phyloP scores from a whole-genome alignment of 2,113 vertebrate species.

The Hipposideros armiger region DNA sequence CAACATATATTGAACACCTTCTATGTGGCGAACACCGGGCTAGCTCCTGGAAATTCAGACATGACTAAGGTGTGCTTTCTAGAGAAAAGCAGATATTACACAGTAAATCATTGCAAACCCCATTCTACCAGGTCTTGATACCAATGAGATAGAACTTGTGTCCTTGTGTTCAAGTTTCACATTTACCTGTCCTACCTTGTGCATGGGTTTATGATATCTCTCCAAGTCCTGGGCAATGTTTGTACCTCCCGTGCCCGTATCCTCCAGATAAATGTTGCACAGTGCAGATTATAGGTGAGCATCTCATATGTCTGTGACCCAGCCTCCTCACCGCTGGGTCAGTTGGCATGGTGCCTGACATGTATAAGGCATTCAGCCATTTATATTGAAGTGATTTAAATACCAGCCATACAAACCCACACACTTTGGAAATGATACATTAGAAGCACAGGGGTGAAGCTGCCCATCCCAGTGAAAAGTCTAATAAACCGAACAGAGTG shows the following conservation, averaged over 20 bases:
- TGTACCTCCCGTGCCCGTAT: background rate
- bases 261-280: background rate
- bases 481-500: background rate
- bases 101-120: background rate
- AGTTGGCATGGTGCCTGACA: background rate
- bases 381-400: background rate
- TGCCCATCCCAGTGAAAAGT: background rate
- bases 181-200: background rate
- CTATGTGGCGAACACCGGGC: background rate
- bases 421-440: background rate
- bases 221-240: background rate
- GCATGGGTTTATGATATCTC: background rate
- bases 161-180: background rate
- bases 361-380: background rate
- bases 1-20: background rate
- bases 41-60: background rate
- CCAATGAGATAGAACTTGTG: background rate
- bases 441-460: background rate
- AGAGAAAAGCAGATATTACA: background rate
- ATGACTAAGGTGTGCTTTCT: background rate
- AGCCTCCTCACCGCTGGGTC: background rate
- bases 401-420: background rate
- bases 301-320: background rate
- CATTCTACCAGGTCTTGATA: background rate
- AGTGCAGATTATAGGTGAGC: background rate